Conservation (phyloP, 2,113 vertebrate species). For the Hyaena hyaena region DNA sequence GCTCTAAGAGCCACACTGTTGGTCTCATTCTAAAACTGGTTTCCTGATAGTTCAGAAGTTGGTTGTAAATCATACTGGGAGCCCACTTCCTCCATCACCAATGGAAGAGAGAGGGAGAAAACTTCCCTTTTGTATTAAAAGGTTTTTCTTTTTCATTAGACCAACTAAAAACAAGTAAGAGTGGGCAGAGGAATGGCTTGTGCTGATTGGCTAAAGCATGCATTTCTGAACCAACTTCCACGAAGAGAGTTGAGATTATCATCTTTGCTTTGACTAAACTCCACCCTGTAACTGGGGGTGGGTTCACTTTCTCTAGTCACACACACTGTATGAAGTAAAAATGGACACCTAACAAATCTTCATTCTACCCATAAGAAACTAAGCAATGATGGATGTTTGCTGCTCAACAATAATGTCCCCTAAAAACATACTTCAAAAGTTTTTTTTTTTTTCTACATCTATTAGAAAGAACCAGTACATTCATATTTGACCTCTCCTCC, state of each 20-base stretch:
- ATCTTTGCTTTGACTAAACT: not conserved
- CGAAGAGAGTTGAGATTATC: not conserved
- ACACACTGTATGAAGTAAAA: not conserved
- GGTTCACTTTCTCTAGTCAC: not conserved
- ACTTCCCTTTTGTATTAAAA: not conserved
- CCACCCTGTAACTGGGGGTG: not conserved
- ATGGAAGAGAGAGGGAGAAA: not conserved
- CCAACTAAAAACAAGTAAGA: slow-evolving; percentile 16
- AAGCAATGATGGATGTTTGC: not conserved
- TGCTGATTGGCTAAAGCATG: not conserved
- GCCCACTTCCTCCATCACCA: not conserved
- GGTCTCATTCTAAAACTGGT: not conserved
- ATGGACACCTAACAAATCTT: not conserved
- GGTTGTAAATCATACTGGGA: not conserved
- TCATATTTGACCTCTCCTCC: not conserved
- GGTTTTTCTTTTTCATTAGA: not conserved
- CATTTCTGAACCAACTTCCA: not conserved
- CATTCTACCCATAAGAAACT: not conserved
- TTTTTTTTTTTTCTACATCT: not conserved
- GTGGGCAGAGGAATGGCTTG: not conserved
- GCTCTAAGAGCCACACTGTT: not conserved
- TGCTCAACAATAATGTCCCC: not conserved
- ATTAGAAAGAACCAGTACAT: not conserved
- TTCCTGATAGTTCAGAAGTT: not conserved
- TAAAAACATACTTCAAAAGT: not conserved